These are phyloP conservation scores for Corythoichthys intestinalis DNA, from an alignment of 2,113 vertebrate genomes.

Conservation along the genomic window DNA sequence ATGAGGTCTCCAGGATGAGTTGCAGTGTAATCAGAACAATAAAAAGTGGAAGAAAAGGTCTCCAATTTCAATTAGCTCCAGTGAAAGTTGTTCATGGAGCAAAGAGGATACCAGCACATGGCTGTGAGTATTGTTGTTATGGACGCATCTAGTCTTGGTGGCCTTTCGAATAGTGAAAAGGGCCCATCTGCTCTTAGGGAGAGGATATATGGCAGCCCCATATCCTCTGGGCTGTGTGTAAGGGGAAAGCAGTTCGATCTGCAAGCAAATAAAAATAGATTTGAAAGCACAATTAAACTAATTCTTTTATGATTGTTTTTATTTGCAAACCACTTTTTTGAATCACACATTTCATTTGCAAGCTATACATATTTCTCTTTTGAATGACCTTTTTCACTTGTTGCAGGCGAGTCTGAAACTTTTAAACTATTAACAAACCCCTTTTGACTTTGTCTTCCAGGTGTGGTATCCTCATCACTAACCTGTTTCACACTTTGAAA, in stretches of 20 bases:
- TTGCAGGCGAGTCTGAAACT: background rate
- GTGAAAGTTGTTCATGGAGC: background rate
- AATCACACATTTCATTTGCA: no score
- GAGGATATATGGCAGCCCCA: no score
- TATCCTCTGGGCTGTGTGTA: no score
- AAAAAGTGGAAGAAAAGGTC: background rate
- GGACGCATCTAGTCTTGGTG: no score
- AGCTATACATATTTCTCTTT: no score
- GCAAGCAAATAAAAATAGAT: no score
- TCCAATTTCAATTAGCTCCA: background rate
- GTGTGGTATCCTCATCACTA: constrained; percentile 53
- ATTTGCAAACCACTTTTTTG: no score
- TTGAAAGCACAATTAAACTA: no score
- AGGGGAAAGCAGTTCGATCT: no score
- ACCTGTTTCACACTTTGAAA: constrained; percentile 22
- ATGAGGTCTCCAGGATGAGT: background rate
- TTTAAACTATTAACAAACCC: background rate
- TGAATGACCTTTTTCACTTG: background rate
- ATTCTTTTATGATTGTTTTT: no score
- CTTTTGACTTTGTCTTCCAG: constrained; percentile 42
- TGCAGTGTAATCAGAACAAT: background rate
- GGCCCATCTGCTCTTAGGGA: no score
- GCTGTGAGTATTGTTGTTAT: background rate
- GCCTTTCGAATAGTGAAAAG: no score
- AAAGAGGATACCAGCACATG: background rate